A percentile compares a stretch with the other conserved stretches of the same genome.
Conservation (phyloP, 2,888 invertebrate genomes). For the Gari tellinella region DNA sequence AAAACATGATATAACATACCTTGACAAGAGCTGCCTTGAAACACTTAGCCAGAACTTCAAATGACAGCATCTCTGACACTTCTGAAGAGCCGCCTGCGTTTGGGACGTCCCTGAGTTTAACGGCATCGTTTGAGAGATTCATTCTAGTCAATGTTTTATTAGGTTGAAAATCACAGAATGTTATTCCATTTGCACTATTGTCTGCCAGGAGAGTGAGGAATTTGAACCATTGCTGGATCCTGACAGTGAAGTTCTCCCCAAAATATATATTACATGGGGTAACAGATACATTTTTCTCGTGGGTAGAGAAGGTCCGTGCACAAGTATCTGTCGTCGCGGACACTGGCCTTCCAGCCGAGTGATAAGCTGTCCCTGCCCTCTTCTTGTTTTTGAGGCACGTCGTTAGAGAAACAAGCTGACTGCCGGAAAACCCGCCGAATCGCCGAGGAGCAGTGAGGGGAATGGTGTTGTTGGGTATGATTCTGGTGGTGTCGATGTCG, state of each 20-base stretch:
- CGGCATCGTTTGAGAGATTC: conserved; percentile 72
- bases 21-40: conserved; percentile 72
- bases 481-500: conserved; percentile 37
- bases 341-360: conserved; percentile 27
- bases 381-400: conserved; percentile 63
- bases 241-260: conserved; percentile 75
- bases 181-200: conserved; percentile 64
- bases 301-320: background rate
- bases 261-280: conserved; percentile 72
- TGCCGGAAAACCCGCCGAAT: conserved; percentile 20
- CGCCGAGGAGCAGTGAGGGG: conserved; percentile 7
- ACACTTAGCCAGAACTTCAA: conserved; percentile 73
- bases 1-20: conserved; percentile 61
- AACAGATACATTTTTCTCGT: background rate
- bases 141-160: conserved; percentile 64
- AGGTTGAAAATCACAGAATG: conserved; percentile 71
- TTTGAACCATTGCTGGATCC: conserved; percentile 68
- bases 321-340: background rate
- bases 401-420: conserved; percentile 48
- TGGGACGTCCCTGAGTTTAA: conserved; percentile 73
- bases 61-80: conserved; percentile 81
- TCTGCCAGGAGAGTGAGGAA: conserved; percentile 69
- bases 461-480: conserved; percentile 30
- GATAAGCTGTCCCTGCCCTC: conserved; percentile 32
- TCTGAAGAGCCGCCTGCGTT: conserved; percentile 83